phyloP scores from a whole-genome alignment of 2,888 invertebrate species.

The Drosophila monieri region DNA sequence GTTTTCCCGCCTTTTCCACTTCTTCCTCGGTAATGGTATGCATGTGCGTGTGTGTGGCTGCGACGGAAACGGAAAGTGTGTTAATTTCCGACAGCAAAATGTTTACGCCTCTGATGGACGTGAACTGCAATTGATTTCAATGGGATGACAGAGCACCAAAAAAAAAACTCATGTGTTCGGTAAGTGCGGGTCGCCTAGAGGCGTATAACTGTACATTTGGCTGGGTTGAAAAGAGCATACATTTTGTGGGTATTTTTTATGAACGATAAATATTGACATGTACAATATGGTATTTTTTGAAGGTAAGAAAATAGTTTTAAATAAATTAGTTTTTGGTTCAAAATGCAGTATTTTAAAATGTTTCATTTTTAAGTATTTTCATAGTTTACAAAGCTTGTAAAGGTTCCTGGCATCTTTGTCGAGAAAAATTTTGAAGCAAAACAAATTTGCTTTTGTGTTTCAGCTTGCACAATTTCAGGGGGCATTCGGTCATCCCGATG shows the following conservation, averaged over 20 bases:
- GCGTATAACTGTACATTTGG: slow-evolving; percentile 11
- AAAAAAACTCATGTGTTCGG: slow-evolving; percentile 34
- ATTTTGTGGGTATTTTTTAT: background rate
- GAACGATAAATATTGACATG: background rate
- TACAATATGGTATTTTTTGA: background rate
- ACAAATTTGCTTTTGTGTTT: no score
- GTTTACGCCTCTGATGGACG: slow-evolving; percentile 66
- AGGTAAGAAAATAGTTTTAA: no score
- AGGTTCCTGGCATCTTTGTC: no score
- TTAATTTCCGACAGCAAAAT: slow-evolving; percentile 78
- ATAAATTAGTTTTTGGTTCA: no score
- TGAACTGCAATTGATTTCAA: slow-evolving; percentile 76
- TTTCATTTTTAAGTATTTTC: no score
- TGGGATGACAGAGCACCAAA: slow-evolving; percentile 27
- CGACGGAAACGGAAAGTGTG: slow-evolving; percentile 76
- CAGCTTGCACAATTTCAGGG: no score
- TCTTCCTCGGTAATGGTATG: background rate
- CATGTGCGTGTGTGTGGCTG: slow-evolving; percentile 18
- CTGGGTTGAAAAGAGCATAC: background rate
- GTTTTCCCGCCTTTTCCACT: background rate
- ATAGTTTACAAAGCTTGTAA: no score
- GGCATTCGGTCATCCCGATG: background rate
- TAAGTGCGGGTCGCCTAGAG: slow-evolving; percentile 22
- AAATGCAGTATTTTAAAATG: no score
- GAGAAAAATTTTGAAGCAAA: no score